Percentiles rank a stretch among this genome's conserved stretches.
Conservation (phyloP, 1,140 invertebrate genomes). For the Araneus ventricosus region DNA sequence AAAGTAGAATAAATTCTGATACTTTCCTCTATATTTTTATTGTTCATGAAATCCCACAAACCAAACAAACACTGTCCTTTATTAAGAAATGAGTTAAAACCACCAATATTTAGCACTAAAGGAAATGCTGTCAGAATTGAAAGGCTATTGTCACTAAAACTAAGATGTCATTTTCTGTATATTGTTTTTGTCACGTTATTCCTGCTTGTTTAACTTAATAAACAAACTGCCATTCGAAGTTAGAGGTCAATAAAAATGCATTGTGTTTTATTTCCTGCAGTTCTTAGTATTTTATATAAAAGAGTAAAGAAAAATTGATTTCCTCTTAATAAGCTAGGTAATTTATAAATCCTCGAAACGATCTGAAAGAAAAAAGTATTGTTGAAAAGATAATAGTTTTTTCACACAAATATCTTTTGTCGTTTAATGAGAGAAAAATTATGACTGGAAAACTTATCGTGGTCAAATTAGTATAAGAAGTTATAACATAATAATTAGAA, state of each 20-base stretch:
- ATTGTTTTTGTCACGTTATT: neutral
- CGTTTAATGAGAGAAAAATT: too few species aligned
- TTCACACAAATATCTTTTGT: too few species aligned
- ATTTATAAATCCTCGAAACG: too few species aligned
- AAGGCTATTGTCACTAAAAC: neutral
- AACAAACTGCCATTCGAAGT: neutral
- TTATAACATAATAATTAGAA: too few species aligned
- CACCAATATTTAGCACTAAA: neutral
- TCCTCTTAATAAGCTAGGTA: neutral
- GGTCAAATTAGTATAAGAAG: too few species aligned
- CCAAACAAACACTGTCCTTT: too few species aligned
- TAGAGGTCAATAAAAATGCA: neutral
- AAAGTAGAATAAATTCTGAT: too few species aligned
- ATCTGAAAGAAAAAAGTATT: too few species aligned
- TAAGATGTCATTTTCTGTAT: neutral
- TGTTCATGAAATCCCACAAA: too few species aligned
- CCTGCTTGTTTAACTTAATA: neutral
- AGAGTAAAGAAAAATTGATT: neutral
- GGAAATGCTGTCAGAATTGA: neutral
- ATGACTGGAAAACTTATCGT: too few species aligned
- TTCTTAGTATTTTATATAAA: neutral
- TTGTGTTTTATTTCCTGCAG: neutral
- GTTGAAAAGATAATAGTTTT: too few species aligned
- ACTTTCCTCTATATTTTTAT: too few species aligned
- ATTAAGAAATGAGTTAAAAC: neutral